phyloP scores from a whole-genome alignment of 2,888 invertebrate genomes.

The Pollenia angustigena region DNA sequence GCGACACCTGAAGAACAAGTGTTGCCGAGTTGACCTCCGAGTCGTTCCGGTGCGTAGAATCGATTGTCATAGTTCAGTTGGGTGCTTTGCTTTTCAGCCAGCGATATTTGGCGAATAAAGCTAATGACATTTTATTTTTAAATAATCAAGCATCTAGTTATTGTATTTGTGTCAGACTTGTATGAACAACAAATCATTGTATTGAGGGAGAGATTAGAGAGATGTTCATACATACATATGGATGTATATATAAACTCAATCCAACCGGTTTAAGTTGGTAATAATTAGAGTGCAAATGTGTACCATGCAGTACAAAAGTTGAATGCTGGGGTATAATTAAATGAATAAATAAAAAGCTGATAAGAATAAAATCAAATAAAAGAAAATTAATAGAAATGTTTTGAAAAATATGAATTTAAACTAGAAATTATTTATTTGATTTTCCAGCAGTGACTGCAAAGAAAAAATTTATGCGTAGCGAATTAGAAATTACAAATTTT shows the following conservation, averaged over 20 bases:
- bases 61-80: background rate
- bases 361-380: constrained; percentile 66
- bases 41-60: too few species aligned
- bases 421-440: background rate
- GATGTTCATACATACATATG: background rate
- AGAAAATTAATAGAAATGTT: constrained; percentile 36
- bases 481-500: background rate
- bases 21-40: too few species aligned
- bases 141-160: background rate
- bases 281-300: constrained; percentile 63
- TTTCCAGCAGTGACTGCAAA: background rate
- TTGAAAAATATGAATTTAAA: constrained; percentile 19
- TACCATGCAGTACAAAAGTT: constrained; percentile 27
- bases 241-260: constrained; percentile 40
- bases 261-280: constrained; percentile 69
- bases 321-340: constrained; percentile 24
- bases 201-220: background rate
- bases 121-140: background rate
- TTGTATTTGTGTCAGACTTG: constrained; percentile 5
- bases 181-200: constrained; percentile 4
- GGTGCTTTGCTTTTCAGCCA: background rate
- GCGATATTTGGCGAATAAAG: background rate
- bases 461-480: background rate
- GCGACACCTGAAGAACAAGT: too few species aligned
- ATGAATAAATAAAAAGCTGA: constrained; percentile 55